Base-by-base conservation (phyloP, 2,113 vertebrate species). In the Cyanistes caeruleus region DNA sequence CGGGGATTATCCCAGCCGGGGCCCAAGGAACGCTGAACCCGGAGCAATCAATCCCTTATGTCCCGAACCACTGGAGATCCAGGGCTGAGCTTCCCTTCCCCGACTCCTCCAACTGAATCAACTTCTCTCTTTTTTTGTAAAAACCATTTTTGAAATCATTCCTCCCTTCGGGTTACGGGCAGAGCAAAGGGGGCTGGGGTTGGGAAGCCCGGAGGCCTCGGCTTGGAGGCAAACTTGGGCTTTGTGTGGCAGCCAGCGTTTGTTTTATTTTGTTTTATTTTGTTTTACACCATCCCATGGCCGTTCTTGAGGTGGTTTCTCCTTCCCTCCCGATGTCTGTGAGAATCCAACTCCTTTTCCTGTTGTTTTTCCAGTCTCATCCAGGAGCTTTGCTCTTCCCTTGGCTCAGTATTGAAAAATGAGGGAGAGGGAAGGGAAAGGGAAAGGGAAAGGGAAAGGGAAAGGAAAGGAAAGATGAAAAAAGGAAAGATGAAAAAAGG, bases 1-100 rank as follows among this genome's bases (percentile, higher is more conserved):
- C 67, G 33, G 90, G 63, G 91, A 87, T 96, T 95, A 94, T 77
- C 73, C 24, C 48, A 35, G 58, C 51, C 49, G 91, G 41, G 90
- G 82, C 93, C 89, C 44, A 43, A 81, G 49, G 94, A 94, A 27
- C 33, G 64, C 81, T 72, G n/a, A 13, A 27, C 72, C 18, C 87
- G 51, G n/a, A 65, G 92, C 62, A 94, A 90, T 96, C 84, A 87
- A 41, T 96, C 93, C 82, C 84, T 49, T 39, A 72, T 56, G 97
- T 81, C 67, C 48, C 0, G 0, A 67, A 33, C 31, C 9, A 5
- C 51, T 31, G 82, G 19, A 68, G 69, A 67, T 31, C 0, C 39
- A 15, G 60, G 80, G 18, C 52, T 68, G 2, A 33, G 15, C 74
- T 93, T 73, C 41, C 70, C 86, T 63, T 15, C 43, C 6, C 31